phyloP scores from a whole-genome alignment of 2,113 vertebrate genomes.

The Percina caprodes region DNA sequence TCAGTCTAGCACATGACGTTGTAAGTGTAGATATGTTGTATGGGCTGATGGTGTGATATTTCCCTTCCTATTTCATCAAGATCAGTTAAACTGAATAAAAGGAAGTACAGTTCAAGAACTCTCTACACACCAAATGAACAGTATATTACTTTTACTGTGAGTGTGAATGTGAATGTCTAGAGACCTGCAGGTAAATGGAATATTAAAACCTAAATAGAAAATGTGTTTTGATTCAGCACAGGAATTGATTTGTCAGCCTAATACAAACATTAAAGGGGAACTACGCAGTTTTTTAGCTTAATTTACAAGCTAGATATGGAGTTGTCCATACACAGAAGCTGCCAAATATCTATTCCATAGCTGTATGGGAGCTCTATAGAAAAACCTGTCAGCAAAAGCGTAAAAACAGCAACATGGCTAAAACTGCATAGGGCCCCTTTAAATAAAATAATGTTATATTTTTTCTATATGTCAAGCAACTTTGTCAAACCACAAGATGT shows the following conservation, averaged over 20 bases:
- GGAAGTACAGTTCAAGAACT: constrained; percentile 48
- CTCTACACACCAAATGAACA: neutral
- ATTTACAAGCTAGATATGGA: too few relatives aligned
- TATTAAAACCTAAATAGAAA: neutral
- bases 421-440: too few relatives aligned
- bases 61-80: constrained; percentile 68
- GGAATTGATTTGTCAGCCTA: neutral
- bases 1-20: neutral
- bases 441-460: neutral
- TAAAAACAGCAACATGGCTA: too few relatives aligned
- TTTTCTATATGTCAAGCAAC: neutral
- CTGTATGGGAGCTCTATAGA: too few relatives aligned
- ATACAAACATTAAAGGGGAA: neutral
- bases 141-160: too few relatives aligned
- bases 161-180: neutral
- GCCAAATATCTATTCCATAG: too few relatives aligned
- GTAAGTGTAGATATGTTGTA: neutral
- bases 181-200: neutral
- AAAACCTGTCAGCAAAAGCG: too few relatives aligned
- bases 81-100: constrained; percentile 34
- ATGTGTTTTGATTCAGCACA: neutral
- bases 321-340: too few relatives aligned
- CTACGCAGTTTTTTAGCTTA: too few relatives aligned
- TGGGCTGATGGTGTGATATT: neutral
- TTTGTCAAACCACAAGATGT: neutral